These are phyloP conservation scores for Hirtodrosophila alboralis DNA, from an alignment of 2,888 invertebrate genomes.

Conservation along the genomic window DNA sequence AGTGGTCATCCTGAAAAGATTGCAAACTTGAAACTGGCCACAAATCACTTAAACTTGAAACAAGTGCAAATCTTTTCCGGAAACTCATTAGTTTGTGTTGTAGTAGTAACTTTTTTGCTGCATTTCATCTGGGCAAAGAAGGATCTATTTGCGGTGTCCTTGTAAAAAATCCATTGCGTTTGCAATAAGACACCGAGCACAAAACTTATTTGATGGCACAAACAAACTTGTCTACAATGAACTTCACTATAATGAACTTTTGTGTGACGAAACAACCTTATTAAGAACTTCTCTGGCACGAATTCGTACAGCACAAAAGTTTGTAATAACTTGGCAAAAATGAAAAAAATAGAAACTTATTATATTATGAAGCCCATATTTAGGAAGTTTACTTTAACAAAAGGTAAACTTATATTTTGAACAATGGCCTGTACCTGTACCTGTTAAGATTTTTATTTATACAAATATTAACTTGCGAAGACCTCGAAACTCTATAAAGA, in stretches of 20 bases:
- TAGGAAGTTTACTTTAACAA: constrained; percentile 5
- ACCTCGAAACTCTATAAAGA: too few relatives aligned
- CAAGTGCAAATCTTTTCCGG: constrained; percentile 55
- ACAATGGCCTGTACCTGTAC: too few relatives aligned
- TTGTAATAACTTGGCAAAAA: constrained; percentile 40
- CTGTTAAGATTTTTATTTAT: background rate
- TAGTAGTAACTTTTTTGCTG: constrained; percentile 34
- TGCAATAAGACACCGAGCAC: constrained; percentile 23
- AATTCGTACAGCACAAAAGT: constrained; percentile 25
- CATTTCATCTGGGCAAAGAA: constrained; percentile 6
- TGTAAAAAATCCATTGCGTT: constrained; percentile 37
- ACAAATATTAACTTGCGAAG: too few relatives aligned
- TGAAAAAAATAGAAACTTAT: constrained; percentile 21
- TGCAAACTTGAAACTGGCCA: constrained; percentile 7
- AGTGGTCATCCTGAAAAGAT: constrained; percentile 24
- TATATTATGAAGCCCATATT: constrained; percentile 27
- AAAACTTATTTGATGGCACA: constrained; percentile 27
- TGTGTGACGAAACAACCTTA: constrained; percentile 50
- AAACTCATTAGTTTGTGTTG: constrained; percentile 70
- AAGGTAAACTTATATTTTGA: constrained; percentile 11
- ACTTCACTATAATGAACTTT: constrained; percentile 51
- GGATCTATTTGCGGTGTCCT: constrained; percentile 9
- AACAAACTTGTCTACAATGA: constrained; percentile 35
- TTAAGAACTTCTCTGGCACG: constrained; percentile 29
- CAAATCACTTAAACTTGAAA: constrained; percentile 12